Evolutionary conservation across 2,888 invertebrate species (phyloP), one percentile per base, ranked within the genome.

Genomic region (Metacarcinus magister): DNA sequence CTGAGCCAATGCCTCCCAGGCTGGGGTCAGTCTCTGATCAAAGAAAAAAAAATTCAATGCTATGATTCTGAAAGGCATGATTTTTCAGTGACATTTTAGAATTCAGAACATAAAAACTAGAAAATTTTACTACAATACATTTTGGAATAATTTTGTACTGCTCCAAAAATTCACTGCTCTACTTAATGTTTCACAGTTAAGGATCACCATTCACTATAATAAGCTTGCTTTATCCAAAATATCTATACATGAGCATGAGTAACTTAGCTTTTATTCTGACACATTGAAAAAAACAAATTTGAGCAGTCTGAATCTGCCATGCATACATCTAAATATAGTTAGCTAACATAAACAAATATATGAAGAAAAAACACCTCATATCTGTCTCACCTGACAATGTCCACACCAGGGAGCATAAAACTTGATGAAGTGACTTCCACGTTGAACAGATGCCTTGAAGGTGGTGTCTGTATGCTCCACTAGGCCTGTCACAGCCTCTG

Each of bases 321-420:
- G 46, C 10, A 60, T 60, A 23, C 5, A 3, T 60, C 19, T 60
- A 23, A 60, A 60, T 2, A 23, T 23, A 10, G 19, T 23, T 23
- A 10, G 16, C 19, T 23, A 60, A 60, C 60, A 60, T 2, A 60
- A 32, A 39, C 43, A 8, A 89, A 10, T 16, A 39, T 23, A 43
- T 13, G 23, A 19, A 54, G n/a, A 75, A 75, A 75, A 75, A 54
- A 28, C 8, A 44, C 0, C 10, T 28, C 7, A 32, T 23, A 43
- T 5, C 7, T 13, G 5, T 94, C 94, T 97, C 98, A 98, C 98
- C 98, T 98, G 98, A 97, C 99, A 99, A 97, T 99, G 98, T 96
- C 98, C 98, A 97, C 99, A 99, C 99, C 99, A 99, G 0, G 99
- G 99, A 0, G 99, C 99, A 98, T 98, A 99, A 97, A 99, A 99